Evolutionary conservation across 2,888 invertebrate species (phyloP).

Genomic region (Corythucha ciliata): DNA sequence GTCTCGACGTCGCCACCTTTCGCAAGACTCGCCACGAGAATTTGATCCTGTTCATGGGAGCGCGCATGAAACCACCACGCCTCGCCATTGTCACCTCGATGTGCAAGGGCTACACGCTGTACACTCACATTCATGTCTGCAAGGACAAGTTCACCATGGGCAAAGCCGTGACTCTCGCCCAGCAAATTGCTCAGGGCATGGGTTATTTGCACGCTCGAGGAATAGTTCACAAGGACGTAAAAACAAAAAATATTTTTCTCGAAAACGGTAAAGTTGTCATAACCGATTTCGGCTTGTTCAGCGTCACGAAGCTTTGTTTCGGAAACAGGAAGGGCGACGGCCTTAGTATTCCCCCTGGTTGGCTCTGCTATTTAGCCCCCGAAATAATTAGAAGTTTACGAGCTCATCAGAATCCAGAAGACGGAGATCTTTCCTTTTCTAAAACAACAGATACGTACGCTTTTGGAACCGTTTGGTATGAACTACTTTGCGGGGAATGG

Average conservation of each 20-base stretch:
- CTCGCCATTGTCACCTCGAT: conserved; percentile 95
- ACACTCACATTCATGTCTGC: conserved; percentile 82
- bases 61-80: conserved; percentile 94
- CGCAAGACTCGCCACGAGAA: conserved; percentile 98
- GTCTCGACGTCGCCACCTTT: conserved; percentile 89
- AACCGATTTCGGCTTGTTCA: conserved; percentile 96
- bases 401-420: conserved; percentile 62
- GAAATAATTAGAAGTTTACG: conserved; percentile 84
- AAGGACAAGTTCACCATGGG: conserved; percentile 93
- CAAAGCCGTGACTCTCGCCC: conserved; percentile 83
- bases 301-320: conserved; percentile 89
- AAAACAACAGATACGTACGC: conserved; percentile 92
- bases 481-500: conserved; percentile 90
- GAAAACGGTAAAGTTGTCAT: conserved; percentile 97
- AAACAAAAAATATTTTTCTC: conserved; percentile 96
- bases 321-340: conserved; percentile 70
- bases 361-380: conserved; percentile 97
- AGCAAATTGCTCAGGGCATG: conserved; percentile 98
- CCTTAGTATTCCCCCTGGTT: conserved; percentile 88
- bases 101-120: conserved; percentile 91
- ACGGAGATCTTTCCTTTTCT: conserved; percentile 84
- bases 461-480: conserved; percentile 99
- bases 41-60: conserved; percentile 96
- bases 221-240: conserved; percentile 95
- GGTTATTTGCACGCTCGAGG: conserved; percentile 96